Percentiles rank a stretch among this genome's conserved stretches.
Evolutionary conservation across 2,113 vertebrate genomes (phyloP).

Genomic region (Dromiciops gliroides): DNA sequence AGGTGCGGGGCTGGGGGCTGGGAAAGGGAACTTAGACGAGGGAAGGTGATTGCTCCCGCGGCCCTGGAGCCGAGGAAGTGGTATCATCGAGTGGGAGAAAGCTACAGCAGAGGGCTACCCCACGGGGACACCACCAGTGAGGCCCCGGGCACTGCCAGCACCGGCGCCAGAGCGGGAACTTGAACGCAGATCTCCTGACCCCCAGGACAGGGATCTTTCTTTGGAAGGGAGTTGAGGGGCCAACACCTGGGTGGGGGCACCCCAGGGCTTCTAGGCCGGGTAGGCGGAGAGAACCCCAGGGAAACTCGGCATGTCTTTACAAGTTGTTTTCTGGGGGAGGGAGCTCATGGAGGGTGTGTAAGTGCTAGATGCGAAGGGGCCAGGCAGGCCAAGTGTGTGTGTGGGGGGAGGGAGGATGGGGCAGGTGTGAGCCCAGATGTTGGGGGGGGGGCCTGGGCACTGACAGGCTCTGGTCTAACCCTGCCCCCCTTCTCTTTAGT

Average conservation of each 20-base stretch:
- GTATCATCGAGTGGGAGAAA: too few species aligned
- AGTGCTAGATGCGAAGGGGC: background rate
- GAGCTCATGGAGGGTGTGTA: background rate
- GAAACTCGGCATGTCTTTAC: constrained; percentile 49
- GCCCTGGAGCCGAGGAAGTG: background rate
- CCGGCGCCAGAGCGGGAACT: too few species aligned
- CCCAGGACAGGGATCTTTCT: too few species aligned
- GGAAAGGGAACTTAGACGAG: background rate
- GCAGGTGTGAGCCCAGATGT: constrained; percentile 34
- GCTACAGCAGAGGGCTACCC: too few species aligned
- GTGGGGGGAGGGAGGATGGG: constrained; percentile 51
- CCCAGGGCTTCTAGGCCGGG: background rate
- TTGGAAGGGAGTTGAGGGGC: too few species aligned
- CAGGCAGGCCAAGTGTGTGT: background rate
- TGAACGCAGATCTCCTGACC: too few species aligned
- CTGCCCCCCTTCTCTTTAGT: background rate
- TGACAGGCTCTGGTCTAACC: too few species aligned
- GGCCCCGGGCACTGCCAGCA: too few species aligned
- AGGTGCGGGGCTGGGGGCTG: constrained; percentile 80
- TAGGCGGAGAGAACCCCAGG: constrained; percentile 35
- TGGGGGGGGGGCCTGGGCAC: background rate
- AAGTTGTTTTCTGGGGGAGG: constrained; percentile 64
- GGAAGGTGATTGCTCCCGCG: background rate
- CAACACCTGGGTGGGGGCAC: background rate
- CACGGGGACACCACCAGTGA: too few species aligned